These are phyloP conservation scores for Troglohyphantes excavatus DNA, from an alignment of 2,888 invertebrate species.

Conservation along the genomic window DNA sequence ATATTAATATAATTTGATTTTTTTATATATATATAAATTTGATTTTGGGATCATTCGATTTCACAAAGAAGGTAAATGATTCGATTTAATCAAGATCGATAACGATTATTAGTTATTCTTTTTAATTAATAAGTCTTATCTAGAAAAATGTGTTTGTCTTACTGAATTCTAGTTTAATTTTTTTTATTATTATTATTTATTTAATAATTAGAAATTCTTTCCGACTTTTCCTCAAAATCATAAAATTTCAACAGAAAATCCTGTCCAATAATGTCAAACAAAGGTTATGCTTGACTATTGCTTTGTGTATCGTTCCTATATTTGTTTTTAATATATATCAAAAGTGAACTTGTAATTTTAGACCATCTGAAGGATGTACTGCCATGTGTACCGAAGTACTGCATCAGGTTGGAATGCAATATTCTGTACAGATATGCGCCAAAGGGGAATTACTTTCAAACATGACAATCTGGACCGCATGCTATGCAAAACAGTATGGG, in stretches of 20 bases:
- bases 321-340: constrained; percentile 29
- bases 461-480: too few relatives aligned
- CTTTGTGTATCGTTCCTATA: constrained; percentile 48
- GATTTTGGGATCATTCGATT: neutral
- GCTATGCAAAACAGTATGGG: too few relatives aligned
- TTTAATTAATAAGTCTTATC: neutral
- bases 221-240: neutral
- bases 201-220: neutral
- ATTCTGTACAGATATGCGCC: too few relatives aligned
- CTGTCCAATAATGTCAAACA: neutral
- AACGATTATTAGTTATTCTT: neutral
- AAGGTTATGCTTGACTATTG: constrained; percentile 1
- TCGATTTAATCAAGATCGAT: too few relatives aligned
- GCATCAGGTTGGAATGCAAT: neutral
- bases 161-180: neutral
- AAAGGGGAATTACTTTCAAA: too few relatives aligned
- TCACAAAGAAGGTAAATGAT: neutral
- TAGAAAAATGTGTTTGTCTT: neutral
- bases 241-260: neutral
- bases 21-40: neutral
- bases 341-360: constrained; percentile 39
- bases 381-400: constrained; percentile 35
- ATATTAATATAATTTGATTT: constrained; percentile 69
- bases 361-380: constrained; percentile 38
- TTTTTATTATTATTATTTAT: neutral